phyloP scores from a whole-genome alignment of 2,797 vertebrate species.

The Capromys pilorides region DNA sequence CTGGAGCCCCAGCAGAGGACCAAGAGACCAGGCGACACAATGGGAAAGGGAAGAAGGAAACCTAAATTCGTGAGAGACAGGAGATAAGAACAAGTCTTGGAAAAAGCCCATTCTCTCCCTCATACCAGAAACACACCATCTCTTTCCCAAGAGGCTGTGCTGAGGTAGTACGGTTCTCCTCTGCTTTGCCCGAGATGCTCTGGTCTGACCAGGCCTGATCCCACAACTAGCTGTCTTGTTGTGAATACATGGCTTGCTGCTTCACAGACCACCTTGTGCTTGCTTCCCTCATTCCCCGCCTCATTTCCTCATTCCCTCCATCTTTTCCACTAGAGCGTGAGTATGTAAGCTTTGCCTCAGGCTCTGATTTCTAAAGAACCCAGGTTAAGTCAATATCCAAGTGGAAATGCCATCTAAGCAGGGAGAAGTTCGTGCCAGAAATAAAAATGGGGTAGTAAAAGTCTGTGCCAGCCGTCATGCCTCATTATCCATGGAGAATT shows the following conservation, averaged over 20 bases:
- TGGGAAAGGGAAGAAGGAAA: neutral
- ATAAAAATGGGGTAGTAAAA: neutral
- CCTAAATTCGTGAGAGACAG: neutral
- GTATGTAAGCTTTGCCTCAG: neutral
- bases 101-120: neutral
- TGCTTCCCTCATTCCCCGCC: neutral
- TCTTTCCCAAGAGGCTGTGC: neutral
- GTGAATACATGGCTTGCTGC: neutral
- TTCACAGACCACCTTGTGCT: neutral
- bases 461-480: neutral
- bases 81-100: neutral
- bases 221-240: neutral
- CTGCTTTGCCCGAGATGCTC: neutral
- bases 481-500: neutral
- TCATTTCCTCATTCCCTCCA: neutral
- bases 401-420: conserved; percentile 5
- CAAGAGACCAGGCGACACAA: neutral
- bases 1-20: neutral
- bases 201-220: neutral
- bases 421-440: neutral
- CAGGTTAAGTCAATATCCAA: conserved; percentile 9
- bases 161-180: rapidly evolving
- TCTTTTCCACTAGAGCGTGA: neutral
- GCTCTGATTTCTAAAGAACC: conserved; percentile 37
- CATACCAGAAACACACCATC: neutral